Percentiles rank a stretch among this genome's conserved stretches.
phyloP scores from a whole-genome alignment of 2,888 invertebrate species.

The Ophioninae sp. region DNA sequence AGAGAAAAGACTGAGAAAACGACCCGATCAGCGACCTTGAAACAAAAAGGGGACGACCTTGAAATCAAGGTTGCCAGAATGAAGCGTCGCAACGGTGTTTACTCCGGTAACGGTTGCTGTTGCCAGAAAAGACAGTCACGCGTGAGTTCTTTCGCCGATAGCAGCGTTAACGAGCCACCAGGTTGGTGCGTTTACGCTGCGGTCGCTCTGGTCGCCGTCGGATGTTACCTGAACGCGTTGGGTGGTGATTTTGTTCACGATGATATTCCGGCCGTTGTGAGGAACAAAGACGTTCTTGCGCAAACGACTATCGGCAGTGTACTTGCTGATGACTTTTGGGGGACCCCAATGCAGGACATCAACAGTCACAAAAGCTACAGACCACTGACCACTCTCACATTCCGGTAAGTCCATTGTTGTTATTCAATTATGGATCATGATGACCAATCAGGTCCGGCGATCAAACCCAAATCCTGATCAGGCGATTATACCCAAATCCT shows the following conservation, averaged over 20 bases:
- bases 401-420: slow-evolving; percentile 85
- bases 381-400: slow-evolving; percentile 91
- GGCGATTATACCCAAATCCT: too few species aligned
- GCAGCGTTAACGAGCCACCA: slow-evolving; percentile 70
- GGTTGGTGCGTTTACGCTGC: slow-evolving; percentile 85
- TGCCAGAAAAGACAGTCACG: slow-evolving; percentile 69
- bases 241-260: slow-evolving; percentile 93
- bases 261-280: slow-evolving; percentile 91
- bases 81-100: slow-evolving; percentile 72
- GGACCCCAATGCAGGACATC: slow-evolving; percentile 91
- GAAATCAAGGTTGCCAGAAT: slow-evolving; percentile 55
- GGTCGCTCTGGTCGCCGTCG: slow-evolving; percentile 86
- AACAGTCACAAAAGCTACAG: slow-evolving; percentile 94
- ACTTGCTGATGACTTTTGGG: slow-evolving; percentile 93
- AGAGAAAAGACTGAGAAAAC: neutral
- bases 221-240: slow-evolving; percentile 88
- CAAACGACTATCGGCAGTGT: slow-evolving; percentile 84
- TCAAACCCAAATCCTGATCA: neutral
- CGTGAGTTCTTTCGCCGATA: slow-evolving; percentile 48
- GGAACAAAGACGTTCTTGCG: slow-evolving; percentile 91
- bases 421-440: neutral
- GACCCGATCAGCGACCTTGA: too few species aligned
- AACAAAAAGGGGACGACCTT: neutral
- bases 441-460: neutral
- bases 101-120: slow-evolving; percentile 66